Evolutionary conservation across 2,797 vertebrate genomes (phyloP).

Genomic region (Morus bassanus): DNA sequence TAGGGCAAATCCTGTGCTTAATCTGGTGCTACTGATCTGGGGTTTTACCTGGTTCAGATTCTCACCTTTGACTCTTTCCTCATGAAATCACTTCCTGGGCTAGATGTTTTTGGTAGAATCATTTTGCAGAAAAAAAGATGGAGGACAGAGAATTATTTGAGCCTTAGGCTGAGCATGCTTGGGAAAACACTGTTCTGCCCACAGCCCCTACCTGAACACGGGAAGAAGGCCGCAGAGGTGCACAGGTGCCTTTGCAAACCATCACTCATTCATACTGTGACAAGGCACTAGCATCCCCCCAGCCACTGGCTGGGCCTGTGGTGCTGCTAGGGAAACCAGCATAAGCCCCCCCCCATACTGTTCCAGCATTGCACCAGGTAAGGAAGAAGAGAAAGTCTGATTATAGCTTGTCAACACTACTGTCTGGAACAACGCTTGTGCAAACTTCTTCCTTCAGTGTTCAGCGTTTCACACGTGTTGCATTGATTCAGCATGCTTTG

Average conservation of each 20-base stretch:
- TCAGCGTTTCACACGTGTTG: not conserved
- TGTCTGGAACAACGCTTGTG: not conserved
- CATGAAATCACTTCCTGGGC: not conserved
- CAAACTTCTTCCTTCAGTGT: not conserved
- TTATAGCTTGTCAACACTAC: not conserved
- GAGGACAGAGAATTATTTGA: not conserved
- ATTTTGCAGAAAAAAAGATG: not conserved
- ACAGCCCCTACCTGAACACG: fast-evolving
- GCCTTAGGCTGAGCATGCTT: not conserved
- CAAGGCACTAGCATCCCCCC: not conserved
- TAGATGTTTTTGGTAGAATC: not conserved
- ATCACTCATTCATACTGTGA: fast-evolving
- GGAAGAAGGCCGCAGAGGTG: not conserved
- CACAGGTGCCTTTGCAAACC: not conserved
- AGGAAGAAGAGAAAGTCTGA: not conserved
- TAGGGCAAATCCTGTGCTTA: not conserved
- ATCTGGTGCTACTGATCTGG: not conserved
- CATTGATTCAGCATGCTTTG: fast-evolving
- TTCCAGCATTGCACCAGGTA: not conserved
- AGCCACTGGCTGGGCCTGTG: not conserved
- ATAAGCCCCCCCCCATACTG: not conserved
- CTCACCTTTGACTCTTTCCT: not conserved
- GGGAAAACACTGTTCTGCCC: not conserved
- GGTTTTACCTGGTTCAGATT: not conserved
- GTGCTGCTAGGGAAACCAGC: not conserved